These are phyloP conservation scores for Lerista edwardsae DNA, from an alignment of 2,797 vertebrate genomes.

Conservation along the genomic window DNA sequence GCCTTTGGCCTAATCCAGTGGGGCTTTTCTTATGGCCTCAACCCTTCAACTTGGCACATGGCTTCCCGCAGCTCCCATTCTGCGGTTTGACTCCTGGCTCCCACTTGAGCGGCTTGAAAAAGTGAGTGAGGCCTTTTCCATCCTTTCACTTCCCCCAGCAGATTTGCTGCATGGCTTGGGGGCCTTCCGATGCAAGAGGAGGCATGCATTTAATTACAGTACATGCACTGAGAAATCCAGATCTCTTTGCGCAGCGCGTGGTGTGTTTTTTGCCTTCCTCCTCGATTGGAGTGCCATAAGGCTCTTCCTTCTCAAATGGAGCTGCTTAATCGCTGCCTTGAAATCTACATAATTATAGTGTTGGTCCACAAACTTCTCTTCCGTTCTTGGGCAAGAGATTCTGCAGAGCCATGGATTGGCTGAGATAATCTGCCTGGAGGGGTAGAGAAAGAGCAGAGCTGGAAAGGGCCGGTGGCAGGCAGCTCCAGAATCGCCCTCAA, in stretches of 20 bases:
- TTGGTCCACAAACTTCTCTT: background rate
- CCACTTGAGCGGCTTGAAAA: background rate
- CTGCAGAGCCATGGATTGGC: rapidly evolving
- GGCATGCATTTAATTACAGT: background rate
- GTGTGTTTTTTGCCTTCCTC: too few species aligned
- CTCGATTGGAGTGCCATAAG: rapidly evolving
- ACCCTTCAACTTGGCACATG: too few species aligned
- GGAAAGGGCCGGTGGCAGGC: background rate
- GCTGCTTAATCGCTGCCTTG: background rate
- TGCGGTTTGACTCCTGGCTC: too few species aligned
- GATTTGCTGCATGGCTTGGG: background rate
- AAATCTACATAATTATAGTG: background rate
- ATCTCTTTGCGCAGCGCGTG: background rate
- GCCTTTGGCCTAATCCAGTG: too few species aligned
- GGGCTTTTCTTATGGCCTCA: too few species aligned
- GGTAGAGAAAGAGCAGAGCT: background rate
- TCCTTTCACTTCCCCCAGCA: background rate
- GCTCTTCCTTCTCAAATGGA: conserved; percentile 11
- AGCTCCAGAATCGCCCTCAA: background rate
- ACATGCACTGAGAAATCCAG: background rate
- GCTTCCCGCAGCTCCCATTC: too few species aligned
- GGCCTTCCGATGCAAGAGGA: rapidly evolving
- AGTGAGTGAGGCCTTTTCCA: background rate
- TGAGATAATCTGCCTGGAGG: background rate
- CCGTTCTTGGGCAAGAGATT: background rate